phyloP scores from a whole-genome alignment of 2,113 vertebrate genomes.

The Myodes glareolus region DNA sequence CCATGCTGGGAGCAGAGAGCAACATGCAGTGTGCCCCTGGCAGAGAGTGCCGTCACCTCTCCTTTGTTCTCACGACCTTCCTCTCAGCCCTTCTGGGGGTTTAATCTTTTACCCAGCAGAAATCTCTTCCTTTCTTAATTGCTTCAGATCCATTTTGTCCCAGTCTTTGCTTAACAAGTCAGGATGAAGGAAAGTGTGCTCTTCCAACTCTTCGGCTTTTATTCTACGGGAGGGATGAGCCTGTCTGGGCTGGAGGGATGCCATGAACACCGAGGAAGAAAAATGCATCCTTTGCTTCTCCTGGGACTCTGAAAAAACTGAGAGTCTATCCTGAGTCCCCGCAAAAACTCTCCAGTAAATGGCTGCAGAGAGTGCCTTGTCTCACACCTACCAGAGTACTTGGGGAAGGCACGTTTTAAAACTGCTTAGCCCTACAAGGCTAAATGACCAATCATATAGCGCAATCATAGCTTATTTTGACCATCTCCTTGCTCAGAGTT shows the following conservation, averaged over 20 bases:
- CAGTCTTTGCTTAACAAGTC: constrained; percentile 51
- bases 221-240: constrained; percentile 44
- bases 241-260: not conserved
- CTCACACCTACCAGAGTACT: constrained; percentile 12
- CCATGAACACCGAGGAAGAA: constrained; percentile 13
- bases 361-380: constrained; percentile 47
- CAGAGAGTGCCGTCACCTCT: not conserved
- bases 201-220: not conserved
- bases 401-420: constrained; percentile 51
- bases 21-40: not conserved
- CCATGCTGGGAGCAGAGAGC: not conserved
- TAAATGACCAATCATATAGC: constrained; percentile 56
- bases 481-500: constrained; percentile 22
- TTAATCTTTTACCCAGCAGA: constrained; percentile 7
- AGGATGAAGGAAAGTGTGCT: constrained; percentile 34
- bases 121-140: constrained; percentile 51
- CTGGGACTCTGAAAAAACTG: constrained; percentile 38
- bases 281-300: not conserved
- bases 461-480: constrained; percentile 54
- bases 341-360: constrained; percentile 42
- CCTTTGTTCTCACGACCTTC: not conserved
- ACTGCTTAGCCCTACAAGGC: constrained; percentile 15
- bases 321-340: not conserved
- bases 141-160: constrained; percentile 28
- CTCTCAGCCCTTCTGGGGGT: not conserved